Evolutionary conservation across 1,140 invertebrate species (phyloP), one percentile per base, ranked within the genome.

Genomic region (Drosophila teissieri): DNA sequence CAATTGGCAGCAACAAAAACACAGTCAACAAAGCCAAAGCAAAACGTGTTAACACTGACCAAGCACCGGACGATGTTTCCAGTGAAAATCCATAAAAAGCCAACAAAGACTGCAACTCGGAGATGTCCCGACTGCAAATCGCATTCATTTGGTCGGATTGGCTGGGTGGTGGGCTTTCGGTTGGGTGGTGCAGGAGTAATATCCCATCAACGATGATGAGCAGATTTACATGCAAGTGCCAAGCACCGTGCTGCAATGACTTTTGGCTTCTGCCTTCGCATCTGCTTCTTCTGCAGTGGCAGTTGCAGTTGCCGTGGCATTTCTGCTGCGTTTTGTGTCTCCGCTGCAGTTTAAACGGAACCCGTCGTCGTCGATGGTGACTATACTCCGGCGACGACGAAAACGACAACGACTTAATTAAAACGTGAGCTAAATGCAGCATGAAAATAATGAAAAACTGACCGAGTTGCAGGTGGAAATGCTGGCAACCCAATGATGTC

Each of bases 361-460:
- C 64, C 46, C 61, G 61, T 27, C 64, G 58, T 64, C 44, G 63
- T 36, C 63, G 58, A 31, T 31, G 60, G 60, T n/a, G 60, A 64
- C 64, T 68, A 61, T 31, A 52, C 57, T 49, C 12, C 14, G 57
- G 45, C 69, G 45, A 54, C 78, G 46, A 65, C 52, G 39, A 46
- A 37, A 51, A 68, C 69, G 45, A 69, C 57, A 73, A 88, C 84
- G 84, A 89, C 84, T 89, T 89, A 89, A 89, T 89, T 89, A 89
- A 89, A 89, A 89, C 84, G 84, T 89, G 84, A 89, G 84, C 85
- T 89, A 89, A 89, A 89, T 89, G 84, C 84, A 72, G 84, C 84
- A 89, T 89, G 84, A 89, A 89, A 89, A 89, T 89, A 89, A 89
- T 89, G 80, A 89, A 89, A 89, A 89, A 80, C 84, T 89, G 80